These are phyloP conservation scores for Fundulus diaphanus DNA, from an alignment of 2,797 vertebrate genomes.

Conservation along the genomic window DNA sequence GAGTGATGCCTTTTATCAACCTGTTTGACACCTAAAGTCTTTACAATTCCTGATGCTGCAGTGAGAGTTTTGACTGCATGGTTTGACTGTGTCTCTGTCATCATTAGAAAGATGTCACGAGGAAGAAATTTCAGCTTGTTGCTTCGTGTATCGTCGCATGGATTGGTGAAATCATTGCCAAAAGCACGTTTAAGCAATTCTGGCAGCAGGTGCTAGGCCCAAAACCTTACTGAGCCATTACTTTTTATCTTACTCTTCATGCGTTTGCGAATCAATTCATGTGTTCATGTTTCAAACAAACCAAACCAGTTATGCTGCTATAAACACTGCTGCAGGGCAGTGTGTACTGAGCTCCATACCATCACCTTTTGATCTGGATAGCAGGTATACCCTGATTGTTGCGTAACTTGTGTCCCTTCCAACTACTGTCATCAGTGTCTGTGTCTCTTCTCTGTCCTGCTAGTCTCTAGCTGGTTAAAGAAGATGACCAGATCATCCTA, in stretches of 20 bases:
- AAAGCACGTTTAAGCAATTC: neutral
- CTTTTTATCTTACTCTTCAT: neutral
- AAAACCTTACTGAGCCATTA: neutral
- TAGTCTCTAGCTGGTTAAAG: too few species aligned
- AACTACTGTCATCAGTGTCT: too few species aligned
- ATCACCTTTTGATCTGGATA: too few species aligned
- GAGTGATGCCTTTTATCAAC: too few species aligned
- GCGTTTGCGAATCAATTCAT: neutral
- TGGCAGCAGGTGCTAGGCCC: neutral
- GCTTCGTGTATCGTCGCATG: neutral
- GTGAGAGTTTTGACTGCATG: neutral
- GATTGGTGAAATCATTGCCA: neutral
- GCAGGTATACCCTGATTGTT: too few species aligned
- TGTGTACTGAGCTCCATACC: too few species aligned
- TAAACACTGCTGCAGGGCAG: too few species aligned
- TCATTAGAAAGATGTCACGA: neutral
- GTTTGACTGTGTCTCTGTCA: neutral
- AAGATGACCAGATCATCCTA: too few species aligned
- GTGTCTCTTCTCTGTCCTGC: too few species aligned
- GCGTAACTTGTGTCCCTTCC: too few species aligned
- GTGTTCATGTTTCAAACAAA: too few species aligned
- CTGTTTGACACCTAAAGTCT: neutral
- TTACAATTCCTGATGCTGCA: neutral
- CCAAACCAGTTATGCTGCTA: too few species aligned
- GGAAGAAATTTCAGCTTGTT: neutral